Percentiles rank a stretch among this genome's conserved stretches.
Conservation (phyloP, 2,888 invertebrate species). For the Eledona agricola region DNA sequence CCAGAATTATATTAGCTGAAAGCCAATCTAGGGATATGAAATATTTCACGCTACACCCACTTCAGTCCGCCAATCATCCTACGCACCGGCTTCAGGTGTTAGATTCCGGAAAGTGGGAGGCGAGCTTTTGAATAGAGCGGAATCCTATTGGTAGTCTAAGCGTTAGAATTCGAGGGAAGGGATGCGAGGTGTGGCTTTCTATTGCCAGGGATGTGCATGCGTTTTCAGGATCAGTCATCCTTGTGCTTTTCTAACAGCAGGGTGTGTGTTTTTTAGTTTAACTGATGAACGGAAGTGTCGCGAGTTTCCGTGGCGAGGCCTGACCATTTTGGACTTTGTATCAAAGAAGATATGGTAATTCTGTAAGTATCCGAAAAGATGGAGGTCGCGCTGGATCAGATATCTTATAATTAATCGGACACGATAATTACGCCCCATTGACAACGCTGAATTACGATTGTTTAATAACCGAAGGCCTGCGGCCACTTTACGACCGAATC, state of each 20-base stretch:
- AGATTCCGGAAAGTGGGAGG: constrained; percentile 53
- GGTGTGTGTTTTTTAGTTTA: constrained; percentile 47
- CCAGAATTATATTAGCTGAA: no score
- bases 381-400: constrained; percentile 34
- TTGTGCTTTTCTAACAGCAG: constrained; percentile 48
- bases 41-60: constrained; percentile 33
- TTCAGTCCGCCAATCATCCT: constrained; percentile 46
- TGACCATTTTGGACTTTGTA: constrained; percentile 38
- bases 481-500: constrained; percentile 43
- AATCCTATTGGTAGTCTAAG: constrained; percentile 48
- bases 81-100: constrained; percentile 54
- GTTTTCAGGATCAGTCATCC: constrained; percentile 51
- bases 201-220: constrained; percentile 44
- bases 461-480: constrained; percentile 42
- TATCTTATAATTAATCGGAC: constrained; percentile 56
- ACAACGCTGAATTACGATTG: constrained; percentile 57
- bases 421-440: constrained; percentile 56
- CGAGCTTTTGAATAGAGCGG: constrained; percentile 28
- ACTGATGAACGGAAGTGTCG: constrained; percentile 1
- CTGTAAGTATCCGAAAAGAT: constrained; percentile 55
- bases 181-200: constrained; percentile 51
- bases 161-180: constrained; percentile 47
- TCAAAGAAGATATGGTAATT: constrained; percentile 61
- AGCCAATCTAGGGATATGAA: constrained; percentile 1
- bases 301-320: constrained; percentile 16